Percentiles rank a stretch among this genome's conserved stretches.
phyloP scores from a whole-genome alignment of 2,113 vertebrate species.

The Ornithorhynchus anatinus region DNA sequence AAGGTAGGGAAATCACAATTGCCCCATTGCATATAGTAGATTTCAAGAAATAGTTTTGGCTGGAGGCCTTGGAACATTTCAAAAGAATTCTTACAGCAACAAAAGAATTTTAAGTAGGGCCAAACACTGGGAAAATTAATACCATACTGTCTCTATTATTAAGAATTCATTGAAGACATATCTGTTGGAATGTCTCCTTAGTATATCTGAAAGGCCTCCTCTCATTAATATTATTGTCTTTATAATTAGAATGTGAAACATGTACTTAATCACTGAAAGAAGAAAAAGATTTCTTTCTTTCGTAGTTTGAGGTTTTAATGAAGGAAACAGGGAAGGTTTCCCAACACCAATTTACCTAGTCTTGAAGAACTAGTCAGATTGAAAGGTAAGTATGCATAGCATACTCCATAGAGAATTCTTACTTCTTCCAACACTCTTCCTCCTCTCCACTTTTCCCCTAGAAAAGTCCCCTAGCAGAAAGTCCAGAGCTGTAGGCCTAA shows the following conservation, averaged over 20 bases:
- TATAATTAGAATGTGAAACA: slow-evolving; percentile 26
- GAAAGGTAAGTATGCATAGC: too few relatives aligned
- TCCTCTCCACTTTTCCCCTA: too few relatives aligned
- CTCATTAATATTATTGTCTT: background rate
- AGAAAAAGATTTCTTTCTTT: slow-evolving; percentile 21
- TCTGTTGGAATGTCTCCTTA: background rate
- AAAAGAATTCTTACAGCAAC: slow-evolving; percentile 5
- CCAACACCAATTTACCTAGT: slow-evolving; percentile 10
- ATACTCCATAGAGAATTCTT: too few relatives aligned
- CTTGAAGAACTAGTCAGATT: too few relatives aligned
- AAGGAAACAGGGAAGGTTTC: slow-evolving; percentile 1
- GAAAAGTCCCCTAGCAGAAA: too few relatives aligned
- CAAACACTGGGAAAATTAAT: background rate
- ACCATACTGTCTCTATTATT: background rate
- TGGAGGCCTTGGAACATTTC: too few relatives aligned
- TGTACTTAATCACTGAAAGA: background rate
- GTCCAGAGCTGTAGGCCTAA: too few relatives aligned
- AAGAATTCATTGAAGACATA: background rate
- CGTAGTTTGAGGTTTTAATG: background rate
- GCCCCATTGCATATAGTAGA: too few relatives aligned
- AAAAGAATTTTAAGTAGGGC: background rate
- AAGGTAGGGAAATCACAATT: too few relatives aligned
- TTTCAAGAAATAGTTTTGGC: too few relatives aligned
- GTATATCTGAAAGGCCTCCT: background rate
- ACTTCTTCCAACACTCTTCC: too few relatives aligned